Evolutionary conservation across 2,888 invertebrate genomes (phyloP).

Genomic region (Drosophila gaucha): DNA sequence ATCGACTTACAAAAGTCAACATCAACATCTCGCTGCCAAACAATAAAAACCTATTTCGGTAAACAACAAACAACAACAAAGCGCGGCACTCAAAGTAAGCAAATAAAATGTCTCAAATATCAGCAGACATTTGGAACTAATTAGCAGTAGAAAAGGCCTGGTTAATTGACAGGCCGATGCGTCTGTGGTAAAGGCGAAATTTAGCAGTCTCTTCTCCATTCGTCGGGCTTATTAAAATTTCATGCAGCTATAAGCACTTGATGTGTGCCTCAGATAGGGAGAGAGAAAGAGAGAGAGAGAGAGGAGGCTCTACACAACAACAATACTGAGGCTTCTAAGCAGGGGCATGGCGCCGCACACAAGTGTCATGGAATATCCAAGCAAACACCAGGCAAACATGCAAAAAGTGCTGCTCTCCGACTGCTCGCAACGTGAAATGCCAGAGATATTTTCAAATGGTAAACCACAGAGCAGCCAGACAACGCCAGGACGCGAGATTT

Average conservation of each 20-base stretch:
- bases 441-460: slow-evolving; percentile 54
- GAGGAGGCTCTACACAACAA: background rate
- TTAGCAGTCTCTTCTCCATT: slow-evolving; percentile 60
- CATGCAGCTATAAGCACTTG: slow-evolving; percentile 66
- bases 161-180: slow-evolving; percentile 23
- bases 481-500: slow-evolving; percentile 26
- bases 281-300: background rate
- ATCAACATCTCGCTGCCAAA: slow-evolving; percentile 32
- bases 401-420: slow-evolving; percentile 35
- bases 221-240: slow-evolving; percentile 70
- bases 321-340: background rate
- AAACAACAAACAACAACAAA: slow-evolving; percentile 22
- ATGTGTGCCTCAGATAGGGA: slow-evolving; percentile 30
- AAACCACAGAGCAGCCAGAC: slow-evolving; percentile 23
- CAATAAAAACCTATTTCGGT: slow-evolving; percentile 50
- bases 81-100: slow-evolving; percentile 16
- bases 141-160: slow-evolving; percentile 48
- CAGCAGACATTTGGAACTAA: slow-evolving; percentile 41
- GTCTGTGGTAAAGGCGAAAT: slow-evolving; percentile 32
- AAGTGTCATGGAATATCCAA: slow-evolving; percentile 18
- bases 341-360: slow-evolving; percentile 2
- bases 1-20: slow-evolving; percentile 45
- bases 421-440: slow-evolving; percentile 48
- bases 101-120: slow-evolving; percentile 40
- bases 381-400: slow-evolving; percentile 51